phyloP scores from a whole-genome alignment of 2,797 vertebrate species.

The Decapterus maruadsi region DNA sequence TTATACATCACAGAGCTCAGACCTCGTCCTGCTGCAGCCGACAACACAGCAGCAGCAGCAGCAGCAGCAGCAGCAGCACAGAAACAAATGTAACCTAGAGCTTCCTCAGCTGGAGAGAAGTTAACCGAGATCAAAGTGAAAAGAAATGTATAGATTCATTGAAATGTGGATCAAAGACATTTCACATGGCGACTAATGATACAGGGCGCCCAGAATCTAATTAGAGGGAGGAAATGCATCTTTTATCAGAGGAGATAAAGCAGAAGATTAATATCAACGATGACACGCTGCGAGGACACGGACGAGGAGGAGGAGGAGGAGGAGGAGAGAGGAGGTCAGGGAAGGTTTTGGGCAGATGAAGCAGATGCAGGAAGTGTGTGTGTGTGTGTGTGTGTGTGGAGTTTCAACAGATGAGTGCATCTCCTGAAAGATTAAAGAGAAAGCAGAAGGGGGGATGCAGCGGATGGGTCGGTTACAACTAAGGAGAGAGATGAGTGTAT shows the following conservation, averaged over 20 bases:
- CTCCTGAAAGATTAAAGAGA: background rate
- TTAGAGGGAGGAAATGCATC: constrained; percentile 1
- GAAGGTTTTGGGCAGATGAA: background rate
- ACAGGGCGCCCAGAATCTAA: background rate
- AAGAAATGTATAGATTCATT: background rate
- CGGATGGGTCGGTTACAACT: background rate
- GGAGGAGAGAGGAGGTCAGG: constrained; percentile 5
- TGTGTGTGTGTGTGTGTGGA: too few relatives aligned
- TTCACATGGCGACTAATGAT: background rate
- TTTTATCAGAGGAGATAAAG: constrained; percentile 8
- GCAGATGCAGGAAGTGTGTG: background rate
- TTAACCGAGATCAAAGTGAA: constrained; percentile 3
- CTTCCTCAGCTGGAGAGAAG: background rate
- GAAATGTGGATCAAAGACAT: constrained; percentile 28
- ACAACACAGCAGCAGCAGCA: background rate
- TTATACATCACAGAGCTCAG: background rate
- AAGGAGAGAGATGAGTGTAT: background rate
- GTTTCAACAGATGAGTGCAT: background rate
- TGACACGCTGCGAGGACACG: background rate
- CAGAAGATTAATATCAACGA: constrained; percentile 3
- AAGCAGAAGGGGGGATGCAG: background rate
- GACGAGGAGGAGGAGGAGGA: background rate
- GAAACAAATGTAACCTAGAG: background rate
- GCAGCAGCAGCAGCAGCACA: background rate
- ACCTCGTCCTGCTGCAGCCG: background rate